phyloP scores from a whole-genome alignment of 2,797 vertebrate species.

The Rhyacichthys aspro region DNA sequence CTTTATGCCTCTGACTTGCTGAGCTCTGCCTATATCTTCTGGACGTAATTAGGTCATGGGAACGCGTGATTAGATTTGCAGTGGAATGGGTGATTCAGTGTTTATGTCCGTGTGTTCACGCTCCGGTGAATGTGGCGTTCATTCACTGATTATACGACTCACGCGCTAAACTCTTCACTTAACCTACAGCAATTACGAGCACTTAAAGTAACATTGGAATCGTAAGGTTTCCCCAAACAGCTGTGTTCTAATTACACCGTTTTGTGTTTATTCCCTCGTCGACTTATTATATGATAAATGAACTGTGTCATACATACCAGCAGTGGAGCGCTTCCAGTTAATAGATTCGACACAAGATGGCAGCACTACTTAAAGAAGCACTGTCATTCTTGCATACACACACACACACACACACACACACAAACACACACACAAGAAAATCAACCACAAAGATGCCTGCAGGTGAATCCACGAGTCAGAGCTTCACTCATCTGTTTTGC shows the following conservation, averaged over 20 bases:
- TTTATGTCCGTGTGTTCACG: constrained; percentile 26
- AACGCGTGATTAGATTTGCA: constrained; percentile 44
- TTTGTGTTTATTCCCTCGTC: constrained; percentile 22
- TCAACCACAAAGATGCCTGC: constrained; percentile 54
- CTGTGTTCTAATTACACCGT: not conserved
- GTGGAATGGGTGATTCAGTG: constrained; percentile 42
- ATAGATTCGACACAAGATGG: constrained; percentile 70
- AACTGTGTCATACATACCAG: constrained; percentile 12
- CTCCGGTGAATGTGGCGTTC: constrained; percentile 19
- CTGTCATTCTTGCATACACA: constrained; percentile 6
- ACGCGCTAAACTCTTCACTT: constrained; percentile 7
- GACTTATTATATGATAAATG: constrained; percentile 32
- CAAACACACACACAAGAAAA: constrained; percentile 17
- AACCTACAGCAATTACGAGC: constrained; percentile 1
- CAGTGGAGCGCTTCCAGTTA: not conserved
- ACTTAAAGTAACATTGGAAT: not conserved
- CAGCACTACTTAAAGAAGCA: constrained; percentile 62
- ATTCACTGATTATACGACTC: constrained; percentile 34
- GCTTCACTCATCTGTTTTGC: constrained; percentile 54
- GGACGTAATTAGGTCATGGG: constrained; percentile 48
- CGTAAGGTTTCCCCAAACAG: not conserved
- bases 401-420: constrained; percentile 11
- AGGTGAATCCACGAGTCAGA: constrained; percentile 56
- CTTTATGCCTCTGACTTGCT: constrained; percentile 20
- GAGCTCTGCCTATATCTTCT: constrained; percentile 23